Evolutionary conservation across 2,113 vertebrate species (phyloP).

Genomic region (Hippocampus barbouri): DNA sequence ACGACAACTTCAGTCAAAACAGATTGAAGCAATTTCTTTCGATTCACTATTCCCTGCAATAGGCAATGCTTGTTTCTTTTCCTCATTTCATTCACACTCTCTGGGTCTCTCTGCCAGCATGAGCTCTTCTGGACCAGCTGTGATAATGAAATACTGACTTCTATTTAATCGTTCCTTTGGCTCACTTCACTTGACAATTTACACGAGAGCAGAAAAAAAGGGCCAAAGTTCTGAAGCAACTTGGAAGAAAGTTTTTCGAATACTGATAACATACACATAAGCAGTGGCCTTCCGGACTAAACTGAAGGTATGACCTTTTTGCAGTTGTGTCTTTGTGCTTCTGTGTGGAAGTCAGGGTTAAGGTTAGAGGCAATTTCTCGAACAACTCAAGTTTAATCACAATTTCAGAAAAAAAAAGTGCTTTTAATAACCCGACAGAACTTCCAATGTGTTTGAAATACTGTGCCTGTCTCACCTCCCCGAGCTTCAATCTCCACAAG

Average conservation of each 20-base stretch:
- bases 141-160: conserved; percentile 16
- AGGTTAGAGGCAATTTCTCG: not conserved
- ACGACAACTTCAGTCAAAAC: not conserved
- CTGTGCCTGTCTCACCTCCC: conserved; percentile 12
- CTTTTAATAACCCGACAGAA: conserved; percentile 15
- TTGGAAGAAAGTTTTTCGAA: conserved; percentile 1
- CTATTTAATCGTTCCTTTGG: conserved; percentile 16
- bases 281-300: not conserved
- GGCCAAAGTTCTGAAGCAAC: not conserved
- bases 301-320: not conserved
- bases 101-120: conserved; percentile 13
- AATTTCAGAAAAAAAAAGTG: not conserved
- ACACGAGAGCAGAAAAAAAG: not conserved
- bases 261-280: not conserved
- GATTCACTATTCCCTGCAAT: not conserved
- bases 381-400: not conserved
- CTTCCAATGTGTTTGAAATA: conserved; percentile 17
- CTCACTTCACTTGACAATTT: conserved; percentile 1
- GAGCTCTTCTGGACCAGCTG: conserved; percentile 16
- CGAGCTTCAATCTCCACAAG: conserved; percentile 14
- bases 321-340: not conserved
- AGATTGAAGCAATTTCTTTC: not conserved
- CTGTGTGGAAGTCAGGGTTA: not conserved
- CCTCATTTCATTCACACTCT: not conserved
- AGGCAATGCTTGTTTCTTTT: not conserved